Evolutionary conservation across 2,113 vertebrate genomes (phyloP), one percentile per base, ranked within the genome.

Genomic region (Otis tarda): DNA sequence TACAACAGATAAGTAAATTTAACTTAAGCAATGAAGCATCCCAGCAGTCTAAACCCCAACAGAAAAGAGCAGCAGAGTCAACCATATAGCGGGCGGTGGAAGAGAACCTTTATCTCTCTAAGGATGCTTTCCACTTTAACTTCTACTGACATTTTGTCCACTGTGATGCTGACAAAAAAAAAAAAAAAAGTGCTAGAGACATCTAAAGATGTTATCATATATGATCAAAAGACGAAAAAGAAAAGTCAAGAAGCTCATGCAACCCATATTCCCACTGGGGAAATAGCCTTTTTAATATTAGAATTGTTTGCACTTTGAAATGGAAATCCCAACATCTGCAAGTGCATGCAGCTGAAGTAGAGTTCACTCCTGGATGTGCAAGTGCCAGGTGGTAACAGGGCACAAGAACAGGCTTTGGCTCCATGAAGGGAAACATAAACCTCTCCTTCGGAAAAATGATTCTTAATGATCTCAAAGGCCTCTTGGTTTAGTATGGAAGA

Each of bases 241-340:
- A 83, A 90, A 94, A 96, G 94, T 91, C 91, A 97, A 90, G 93
- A 93, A 95, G 77, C 75, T 91, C 93, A 81, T 59, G 64, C 71
- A 95, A 93, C 55, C 73, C 65, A 47, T 75, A 93, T 50, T 85
- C 84, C 84, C 95, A 95, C 41, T 33, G 57, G 68, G 86, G 61
- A 96, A 91, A 95, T 5, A 80, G 56, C 31, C 86, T 86, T 95
- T 95, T 95, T 79, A 95, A 93, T 96, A 95, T 95, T 88, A 92
- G 88, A 94, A 83, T 89, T 95, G 64, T 95, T 97, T 95, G 84
- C 63, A 87, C 90, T 97, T 96, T 93, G 95, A 96, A 96, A 96
- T 93, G 96, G 94, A 96, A 97, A 96, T 95, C 81, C 37, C 47
- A 79, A 59, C 76, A 97, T 91, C 88, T 95, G 84, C 90, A 95